Percentiles rank a stretch among this genome's conserved stretches.
Evolutionary conservation across 2,797 vertebrate species (phyloP).

Genomic region (Peromyscus aztecus): DNA sequence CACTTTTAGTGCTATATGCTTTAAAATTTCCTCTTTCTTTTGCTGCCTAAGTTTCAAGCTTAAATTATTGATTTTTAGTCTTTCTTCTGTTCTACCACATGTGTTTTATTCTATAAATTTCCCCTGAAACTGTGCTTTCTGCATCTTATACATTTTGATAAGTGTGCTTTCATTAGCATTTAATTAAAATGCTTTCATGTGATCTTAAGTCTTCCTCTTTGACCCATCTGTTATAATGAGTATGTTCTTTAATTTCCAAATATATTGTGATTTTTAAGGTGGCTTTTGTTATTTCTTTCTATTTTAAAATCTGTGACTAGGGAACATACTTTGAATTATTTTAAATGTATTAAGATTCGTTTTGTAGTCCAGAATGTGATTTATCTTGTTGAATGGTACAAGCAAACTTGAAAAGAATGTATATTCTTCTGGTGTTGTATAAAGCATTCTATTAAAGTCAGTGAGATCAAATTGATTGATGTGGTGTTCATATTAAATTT

Average conservation of each 20-base stretch:
- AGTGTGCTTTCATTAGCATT: conserved; percentile 13
- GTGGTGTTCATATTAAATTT: conserved; percentile 27
- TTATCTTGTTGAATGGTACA: neutral
- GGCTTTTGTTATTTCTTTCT: conserved; percentile 32
- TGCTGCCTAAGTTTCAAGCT: neutral
- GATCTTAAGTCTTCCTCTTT: neutral
- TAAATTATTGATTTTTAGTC: conserved; percentile 19
- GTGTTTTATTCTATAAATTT: conserved; percentile 29
- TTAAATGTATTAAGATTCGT: conserved; percentile 12
- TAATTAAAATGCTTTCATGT: conserved; percentile 24
- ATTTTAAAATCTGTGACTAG: conserved; percentile 29
- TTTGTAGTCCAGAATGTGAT: neutral
- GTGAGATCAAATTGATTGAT: conserved; percentile 54
- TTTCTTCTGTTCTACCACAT: neutral
- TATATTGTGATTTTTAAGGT: conserved; percentile 30
- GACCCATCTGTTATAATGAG: neutral
- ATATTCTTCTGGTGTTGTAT: conserved; percentile 26
- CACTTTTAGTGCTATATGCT: neutral
- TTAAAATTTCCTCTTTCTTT: conserved; percentile 7
- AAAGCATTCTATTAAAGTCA: conserved; percentile 29
- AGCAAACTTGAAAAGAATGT: conserved; percentile 22
- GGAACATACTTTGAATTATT: conserved; percentile 36
- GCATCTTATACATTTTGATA: conserved; percentile 25
- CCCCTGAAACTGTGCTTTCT: neutral
- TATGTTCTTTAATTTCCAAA: conserved; percentile 32